Percentiles rank a stretch among this genome's conserved stretches.
Conservation (phyloP, 2,113 vertebrate genomes). For the Hystrix cristata region DNA sequence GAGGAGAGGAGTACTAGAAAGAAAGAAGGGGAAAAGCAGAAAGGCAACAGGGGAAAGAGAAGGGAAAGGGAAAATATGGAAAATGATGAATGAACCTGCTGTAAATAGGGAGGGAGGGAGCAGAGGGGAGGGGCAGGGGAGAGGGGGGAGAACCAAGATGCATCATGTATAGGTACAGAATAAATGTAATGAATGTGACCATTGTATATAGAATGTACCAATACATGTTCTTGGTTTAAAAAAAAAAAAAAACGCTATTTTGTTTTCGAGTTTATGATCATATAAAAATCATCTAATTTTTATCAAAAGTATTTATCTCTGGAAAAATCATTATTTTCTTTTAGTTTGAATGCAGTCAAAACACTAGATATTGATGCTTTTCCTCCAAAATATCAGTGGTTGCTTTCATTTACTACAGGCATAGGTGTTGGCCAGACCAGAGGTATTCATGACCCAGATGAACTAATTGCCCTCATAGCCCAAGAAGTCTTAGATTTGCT, state of each 20-base stretch:
- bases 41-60: too few relatives aligned
- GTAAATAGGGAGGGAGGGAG: too few relatives aligned
- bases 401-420: background rate
- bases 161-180: too few relatives aligned
- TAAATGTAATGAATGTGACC: too few relatives aligned
- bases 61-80: too few relatives aligned
- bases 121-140: too few relatives aligned
- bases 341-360: slow-evolving; percentile 55
- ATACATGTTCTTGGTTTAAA: too few relatives aligned
- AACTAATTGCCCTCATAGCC: background rate
- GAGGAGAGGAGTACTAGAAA: too few relatives aligned
- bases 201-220: too few relatives aligned
- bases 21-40: too few relatives aligned
- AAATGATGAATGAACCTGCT: too few relatives aligned
- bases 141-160: too few relatives aligned
- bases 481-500: background rate
- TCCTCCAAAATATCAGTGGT: slow-evolving; percentile 25
- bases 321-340: slow-evolving; percentile 79
- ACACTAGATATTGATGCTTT: slow-evolving; percentile 68
- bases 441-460: background rate
- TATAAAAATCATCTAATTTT: slow-evolving; percentile 66
- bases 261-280: slow-evolving; percentile 63
- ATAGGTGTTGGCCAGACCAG: background rate
- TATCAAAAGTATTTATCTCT: slow-evolving; percentile 78
- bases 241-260: slow-evolving; percentile 67